These are phyloP conservation scores for Myotis davidii DNA, from an alignment of 2,113 vertebrate species.

Conservation along the genomic window DNA sequence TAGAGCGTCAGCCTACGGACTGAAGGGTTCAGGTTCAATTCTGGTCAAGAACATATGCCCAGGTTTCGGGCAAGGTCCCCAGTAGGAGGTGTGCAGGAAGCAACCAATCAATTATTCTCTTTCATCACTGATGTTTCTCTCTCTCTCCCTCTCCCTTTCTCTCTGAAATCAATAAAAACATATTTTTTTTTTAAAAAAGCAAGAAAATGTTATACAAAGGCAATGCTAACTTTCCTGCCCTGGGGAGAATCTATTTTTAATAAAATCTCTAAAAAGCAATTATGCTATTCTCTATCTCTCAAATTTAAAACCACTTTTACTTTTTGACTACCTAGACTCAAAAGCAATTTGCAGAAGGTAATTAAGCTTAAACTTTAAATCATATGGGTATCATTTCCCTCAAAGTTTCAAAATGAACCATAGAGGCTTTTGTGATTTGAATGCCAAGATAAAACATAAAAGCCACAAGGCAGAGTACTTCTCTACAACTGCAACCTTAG, in stretches of 20 bases:
- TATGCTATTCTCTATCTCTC: neutral
- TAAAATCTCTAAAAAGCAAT: slow-evolving; percentile 48
- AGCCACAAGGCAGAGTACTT: slow-evolving; percentile 36
- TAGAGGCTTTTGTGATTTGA: slow-evolving; percentile 40
- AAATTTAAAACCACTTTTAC: slow-evolving; percentile 61
- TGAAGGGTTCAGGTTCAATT: too few relatives aligned
- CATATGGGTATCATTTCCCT: slow-evolving; percentile 43
- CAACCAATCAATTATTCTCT: too few relatives aligned
- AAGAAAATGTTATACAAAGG: neutral
- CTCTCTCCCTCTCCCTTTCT: too few relatives aligned
- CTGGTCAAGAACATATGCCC: too few relatives aligned
- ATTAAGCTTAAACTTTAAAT: slow-evolving; percentile 70
- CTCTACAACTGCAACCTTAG: slow-evolving; percentile 24
- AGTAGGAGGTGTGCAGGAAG: too few relatives aligned
- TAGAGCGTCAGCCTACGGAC: too few relatives aligned
- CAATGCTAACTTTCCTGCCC: slow-evolving; percentile 16
- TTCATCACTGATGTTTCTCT: too few relatives aligned
- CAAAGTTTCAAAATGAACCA: slow-evolving; percentile 68
- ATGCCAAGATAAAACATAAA: slow-evolving; percentile 48
- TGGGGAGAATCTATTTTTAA: slow-evolving; percentile 39
- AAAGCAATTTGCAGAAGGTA: slow-evolving; percentile 66
- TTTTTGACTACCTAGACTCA: slow-evolving; percentile 62
- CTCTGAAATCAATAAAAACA: too few relatives aligned
- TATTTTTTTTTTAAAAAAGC: too few relatives aligned
- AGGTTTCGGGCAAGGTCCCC: too few relatives aligned